Evolutionary conservation across 2,888 invertebrate species (phyloP), one percentile per base, ranked within the genome.

Genomic region (Adelphocoris suturalis): DNA sequence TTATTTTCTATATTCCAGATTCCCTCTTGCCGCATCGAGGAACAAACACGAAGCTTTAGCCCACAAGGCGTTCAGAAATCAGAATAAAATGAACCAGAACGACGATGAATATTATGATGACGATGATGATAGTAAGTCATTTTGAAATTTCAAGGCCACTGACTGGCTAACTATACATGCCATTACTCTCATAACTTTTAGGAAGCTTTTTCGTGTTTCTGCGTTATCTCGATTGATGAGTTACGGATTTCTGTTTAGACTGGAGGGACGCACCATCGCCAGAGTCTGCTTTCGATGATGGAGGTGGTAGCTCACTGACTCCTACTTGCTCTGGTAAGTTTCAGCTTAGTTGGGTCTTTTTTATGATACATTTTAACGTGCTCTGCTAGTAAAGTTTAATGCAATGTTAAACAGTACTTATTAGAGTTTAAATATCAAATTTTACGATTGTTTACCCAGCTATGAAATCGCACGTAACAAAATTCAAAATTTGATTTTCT

Each of bases 261-360:
- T 90, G 90, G 91, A 81, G 91, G 75, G 89, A 90, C 55, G 87
- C 91, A 19, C 91, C 91, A 57, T 91, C 91, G 16, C 91, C 91
- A 0, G 90, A 86, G 52, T 85, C 88, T 12, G 68, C 90, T 13
- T 78, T 80, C 7, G 90, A 90, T 27, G 90, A 82, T 52, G 89
- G 78, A 16, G 76, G 61, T 27, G 86, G 88, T 47, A 84, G 75
- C 46, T 55, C 55, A 0, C 75, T 91, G 16, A 90, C 46, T 75
- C 90, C 90, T 0, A 89, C 84, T 4, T 90, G 91, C 27, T 91
- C 90, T 16, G 90, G 90, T 90, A 61, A 80, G 48, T n/a, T 57
- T 23, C 23, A 52, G 12, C 7, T 48, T 48, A n/a, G n/a, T n/a
- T n/a, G n/a, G 37, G 37, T 37, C 7, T 4, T 37, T 37, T 37